Conservation (phyloP, 2,113 vertebrate genomes). For the Setophaga kirtlandii region DNA sequence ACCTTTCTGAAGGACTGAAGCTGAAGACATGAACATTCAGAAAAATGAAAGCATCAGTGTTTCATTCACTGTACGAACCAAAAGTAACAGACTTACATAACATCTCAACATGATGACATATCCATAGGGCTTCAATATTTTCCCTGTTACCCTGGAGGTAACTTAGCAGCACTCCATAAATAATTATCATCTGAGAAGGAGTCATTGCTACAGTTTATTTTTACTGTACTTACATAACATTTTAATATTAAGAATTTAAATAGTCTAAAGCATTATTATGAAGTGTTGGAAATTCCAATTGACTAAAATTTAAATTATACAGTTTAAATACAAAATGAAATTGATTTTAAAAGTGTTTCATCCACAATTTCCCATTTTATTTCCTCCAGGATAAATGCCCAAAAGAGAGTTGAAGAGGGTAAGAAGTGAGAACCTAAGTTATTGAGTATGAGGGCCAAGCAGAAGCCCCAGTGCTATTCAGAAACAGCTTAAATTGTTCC, state of each 20-base stretch:
- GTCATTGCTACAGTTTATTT: slow-evolving; percentile 64
- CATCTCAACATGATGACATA: slow-evolving; percentile 40
- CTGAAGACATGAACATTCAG: background rate
- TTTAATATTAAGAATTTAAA: slow-evolving; percentile 50
- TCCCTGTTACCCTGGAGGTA: slow-evolving; percentile 68
- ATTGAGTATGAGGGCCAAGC: background rate
- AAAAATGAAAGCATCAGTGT: background rate
- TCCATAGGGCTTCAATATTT: slow-evolving; percentile 60
- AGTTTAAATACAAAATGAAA: background rate
- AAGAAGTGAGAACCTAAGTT: background rate
- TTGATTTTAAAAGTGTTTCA: background rate
- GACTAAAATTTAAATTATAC: background rate
- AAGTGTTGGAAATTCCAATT: background rate
- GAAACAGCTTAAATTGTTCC: background rate
- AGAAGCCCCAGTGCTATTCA: background rate
- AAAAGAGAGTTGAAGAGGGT: background rate
- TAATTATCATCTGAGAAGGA: slow-evolving; percentile 61
- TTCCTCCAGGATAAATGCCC: background rate
- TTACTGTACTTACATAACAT: slow-evolving; percentile 60
- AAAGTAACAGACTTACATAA: slow-evolving; percentile 46
- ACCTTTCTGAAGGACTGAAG: background rate
- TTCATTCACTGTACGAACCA: background rate
- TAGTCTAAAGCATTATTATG: background rate
- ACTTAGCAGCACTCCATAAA: slow-evolving; percentile 70
- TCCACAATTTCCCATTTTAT: background rate